phyloP scores from a whole-genome alignment of 2,113 vertebrate genomes.

The Odocoileus virginianus region DNA sequence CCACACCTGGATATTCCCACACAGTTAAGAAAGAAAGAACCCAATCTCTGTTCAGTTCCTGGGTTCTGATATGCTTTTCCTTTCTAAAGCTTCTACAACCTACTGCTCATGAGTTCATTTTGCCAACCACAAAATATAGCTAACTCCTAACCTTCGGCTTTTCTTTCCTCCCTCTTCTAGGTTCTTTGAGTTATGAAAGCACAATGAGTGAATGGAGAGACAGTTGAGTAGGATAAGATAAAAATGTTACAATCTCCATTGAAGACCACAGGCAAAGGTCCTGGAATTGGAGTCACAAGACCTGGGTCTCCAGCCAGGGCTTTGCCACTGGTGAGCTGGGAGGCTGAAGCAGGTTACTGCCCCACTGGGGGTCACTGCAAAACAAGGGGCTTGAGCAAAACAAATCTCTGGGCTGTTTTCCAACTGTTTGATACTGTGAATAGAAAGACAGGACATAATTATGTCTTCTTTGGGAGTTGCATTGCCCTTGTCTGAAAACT shows the following conservation, averaged over 20 bases:
- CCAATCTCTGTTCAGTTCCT: not conserved
- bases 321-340: slow-evolving; percentile 44
- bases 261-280: not conserved
- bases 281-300: not conserved
- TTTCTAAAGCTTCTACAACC: not conserved
- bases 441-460: not conserved
- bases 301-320: slow-evolving; percentile 40
- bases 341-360: not conserved
- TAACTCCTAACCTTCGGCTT: not conserved
- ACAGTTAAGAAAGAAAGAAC: not conserved
- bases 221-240: not conserved
- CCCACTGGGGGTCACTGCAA: not conserved
- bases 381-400: slow-evolving; percentile 20
- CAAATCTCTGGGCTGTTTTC: slow-evolving; percentile 1
- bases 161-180: not conserved
- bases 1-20: not conserved
- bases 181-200: slow-evolving; percentile 11
- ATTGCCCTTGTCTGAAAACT: not conserved
- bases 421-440: not conserved
- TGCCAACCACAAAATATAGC: not conserved
- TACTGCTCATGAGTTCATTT: not conserved
- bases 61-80: not conserved
- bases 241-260: not conserved
- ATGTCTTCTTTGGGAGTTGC: not conserved
- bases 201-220: not conserved